Percentiles rank a stretch among this genome's conserved stretches.
Conservation (phyloP, 2,113 vertebrate species). For the Hypanus sabinus region DNA sequence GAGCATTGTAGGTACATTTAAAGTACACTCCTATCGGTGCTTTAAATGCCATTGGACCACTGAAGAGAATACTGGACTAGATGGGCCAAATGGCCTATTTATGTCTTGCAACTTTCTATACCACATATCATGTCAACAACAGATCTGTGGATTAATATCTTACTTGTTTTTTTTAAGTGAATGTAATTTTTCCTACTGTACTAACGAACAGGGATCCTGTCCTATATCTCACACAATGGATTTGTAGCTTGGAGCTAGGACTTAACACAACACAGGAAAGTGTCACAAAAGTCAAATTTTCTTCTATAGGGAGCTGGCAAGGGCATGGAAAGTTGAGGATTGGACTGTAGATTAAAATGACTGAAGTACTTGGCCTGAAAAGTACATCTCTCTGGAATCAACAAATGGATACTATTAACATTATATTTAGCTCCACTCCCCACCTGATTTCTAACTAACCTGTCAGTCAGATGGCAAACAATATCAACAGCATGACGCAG, state of each 20-base stretch:
- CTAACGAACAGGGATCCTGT: too few species aligned
- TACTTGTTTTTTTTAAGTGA: not conserved
- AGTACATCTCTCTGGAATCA: not conserved
- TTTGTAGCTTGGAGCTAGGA: not conserved
- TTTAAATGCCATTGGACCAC: not conserved
- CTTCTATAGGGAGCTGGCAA: not conserved
- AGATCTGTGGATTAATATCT: not conserved
- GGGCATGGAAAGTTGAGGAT: not conserved
- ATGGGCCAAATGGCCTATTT: too few species aligned
- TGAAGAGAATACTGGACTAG: not conserved
- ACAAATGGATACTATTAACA: not conserved
- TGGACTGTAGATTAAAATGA: not conserved
- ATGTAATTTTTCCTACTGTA: not conserved
- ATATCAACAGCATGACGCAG: not conserved
- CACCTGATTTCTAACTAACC: not conserved
- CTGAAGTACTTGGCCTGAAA: not conserved
- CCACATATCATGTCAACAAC: not conserved
- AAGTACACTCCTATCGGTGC: not conserved
- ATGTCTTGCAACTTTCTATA: not conserved
- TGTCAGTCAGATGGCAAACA: too few species aligned
- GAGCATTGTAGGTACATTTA: not conserved
- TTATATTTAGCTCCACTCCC: not conserved
- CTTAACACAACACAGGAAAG: not conserved
- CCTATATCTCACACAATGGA: not conserved
- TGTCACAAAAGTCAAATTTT: not conserved